A percentile compares a stretch with the other conserved stretches of the same genome.
Evolutionary conservation across 1,140 invertebrate species (phyloP).

Genomic region (Marisa cornuarietis): DNA sequence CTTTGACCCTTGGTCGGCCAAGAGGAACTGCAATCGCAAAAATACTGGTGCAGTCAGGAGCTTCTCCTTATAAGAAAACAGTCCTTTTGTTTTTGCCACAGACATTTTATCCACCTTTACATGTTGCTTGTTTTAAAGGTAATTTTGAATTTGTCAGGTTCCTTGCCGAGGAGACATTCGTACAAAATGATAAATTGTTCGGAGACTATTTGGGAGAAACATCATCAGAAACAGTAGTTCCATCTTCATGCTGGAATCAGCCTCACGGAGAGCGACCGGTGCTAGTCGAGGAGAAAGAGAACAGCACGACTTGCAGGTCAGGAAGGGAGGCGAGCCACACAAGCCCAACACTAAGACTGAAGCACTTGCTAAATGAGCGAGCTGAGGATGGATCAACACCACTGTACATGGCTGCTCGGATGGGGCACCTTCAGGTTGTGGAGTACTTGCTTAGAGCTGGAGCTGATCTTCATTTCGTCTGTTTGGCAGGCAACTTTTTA

Average conservation of each 20-base stretch:
- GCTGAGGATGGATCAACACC: slow-evolving; percentile 40
- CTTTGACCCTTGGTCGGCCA: slow-evolving; percentile 14
- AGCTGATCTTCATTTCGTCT: slow-evolving; percentile 37
- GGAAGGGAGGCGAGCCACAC: too few relatives aligned
- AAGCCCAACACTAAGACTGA: too few relatives aligned
- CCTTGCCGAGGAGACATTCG: slow-evolving; percentile 30
- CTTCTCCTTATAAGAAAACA: slow-evolving; percentile 28
- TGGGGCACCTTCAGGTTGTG: slow-evolving; percentile 43
- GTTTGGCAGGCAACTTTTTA: slow-evolving; percentile 35
- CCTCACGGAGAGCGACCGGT: too few relatives aligned
- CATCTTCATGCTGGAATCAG: too few relatives aligned
- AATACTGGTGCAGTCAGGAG: slow-evolving; percentile 29
- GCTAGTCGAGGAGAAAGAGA: too few relatives aligned
- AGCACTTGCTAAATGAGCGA: slow-evolving; percentile 25
- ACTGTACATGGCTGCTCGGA: slow-evolving; percentile 49
- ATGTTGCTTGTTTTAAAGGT: slow-evolving; percentile 39
- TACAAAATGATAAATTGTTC: neutral
- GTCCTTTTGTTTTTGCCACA: slow-evolving; percentile 26
- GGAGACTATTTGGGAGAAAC: neutral
- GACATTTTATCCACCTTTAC: slow-evolving; percentile 33
- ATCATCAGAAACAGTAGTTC: too few relatives aligned
- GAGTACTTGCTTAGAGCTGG: slow-evolving; percentile 46
- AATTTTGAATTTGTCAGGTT: slow-evolving; percentile 33
- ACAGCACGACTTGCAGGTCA: too few relatives aligned
- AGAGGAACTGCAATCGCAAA: slow-evolving; percentile 19